Evolutionary conservation across 2,113 vertebrate species (phyloP), one percentile per base, ranked within the genome.

Genomic region (Semicossyphus pulcher): DNA sequence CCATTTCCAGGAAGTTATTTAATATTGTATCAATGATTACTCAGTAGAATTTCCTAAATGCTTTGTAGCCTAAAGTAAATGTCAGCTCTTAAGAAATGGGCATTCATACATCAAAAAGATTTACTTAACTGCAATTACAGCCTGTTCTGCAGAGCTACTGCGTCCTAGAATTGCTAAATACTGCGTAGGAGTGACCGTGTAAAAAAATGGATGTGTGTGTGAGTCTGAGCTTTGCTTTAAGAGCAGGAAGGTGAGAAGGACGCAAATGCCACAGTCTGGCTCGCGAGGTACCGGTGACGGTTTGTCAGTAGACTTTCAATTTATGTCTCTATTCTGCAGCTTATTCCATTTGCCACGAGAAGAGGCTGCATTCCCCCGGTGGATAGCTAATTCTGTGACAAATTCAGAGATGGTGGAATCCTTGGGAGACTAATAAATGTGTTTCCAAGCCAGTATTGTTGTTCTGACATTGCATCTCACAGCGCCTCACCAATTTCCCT

Each of bases 381-480:
- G 57, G 61, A 76, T 31, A 68, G 49, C 75, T 71, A 74, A 80
- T 80, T 78, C 75, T 64, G 62, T 72, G 65, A 76, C 75, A 58
- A 69, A 88, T 77, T 76, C 64, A 20, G 80, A 72, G 69, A 80
- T 44, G 64, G 52, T 28, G 31, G 75, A 65, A 79, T 78, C 56
- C 82, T 76, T 23, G 64, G 56, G 70, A 47, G 75, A 36, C 77
- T 83, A 78, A 85, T 88, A 84, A 86, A 89, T 83, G 45, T 61
- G 64, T 83, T 84, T 82, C 62, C 61, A 47, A 80, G 74, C 66
- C 68, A 15, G 59, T 45, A 71, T 72, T 84, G 81, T 71, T 75
- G 69, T 81, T 76, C 81, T 89, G 85, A 89, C 77, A 51, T 15
- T 64, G 23, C 83, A 62, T 80, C 70, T 71, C 31, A 26, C 73